These are phyloP conservation scores for Bombus ignitus DNA, from an alignment of 1,140 invertebrate genomes.

Conservation along the genomic window DNA sequence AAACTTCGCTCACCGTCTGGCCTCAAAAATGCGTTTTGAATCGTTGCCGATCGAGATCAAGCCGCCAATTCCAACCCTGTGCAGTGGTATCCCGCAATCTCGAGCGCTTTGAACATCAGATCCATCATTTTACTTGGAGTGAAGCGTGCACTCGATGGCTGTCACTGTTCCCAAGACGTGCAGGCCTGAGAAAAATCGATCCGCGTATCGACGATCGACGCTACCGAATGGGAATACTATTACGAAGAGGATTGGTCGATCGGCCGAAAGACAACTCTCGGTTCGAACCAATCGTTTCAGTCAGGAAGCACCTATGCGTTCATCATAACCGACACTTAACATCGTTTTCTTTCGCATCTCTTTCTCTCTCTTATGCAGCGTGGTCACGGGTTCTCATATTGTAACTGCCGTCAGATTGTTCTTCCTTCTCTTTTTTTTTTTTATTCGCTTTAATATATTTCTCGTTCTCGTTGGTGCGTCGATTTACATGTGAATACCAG, in stretches of 20 bases:
- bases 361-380: background rate
- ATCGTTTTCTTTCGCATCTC: background rate
- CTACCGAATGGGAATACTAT: constrained; percentile 7
- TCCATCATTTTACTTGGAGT: background rate
- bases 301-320: constrained; percentile 36
- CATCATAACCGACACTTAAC: constrained; percentile 46
- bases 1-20: background rate
- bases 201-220: constrained; percentile 36
- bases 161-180: constrained; percentile 21
- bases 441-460: constrained; percentile 19
- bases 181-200: constrained; percentile 34
- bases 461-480: constrained; percentile 58
- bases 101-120: constrained; percentile 20
- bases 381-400: background rate
- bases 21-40: constrained; percentile 3
- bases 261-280: constrained; percentile 14
- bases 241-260: background rate
- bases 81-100: constrained; percentile 4
- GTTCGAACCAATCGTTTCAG: background rate
- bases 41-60: constrained; percentile 13
- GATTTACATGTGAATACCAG: constrained; percentile 80
- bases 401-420: constrained; percentile 1
- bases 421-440: background rate
- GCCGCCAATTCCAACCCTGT: background rate
- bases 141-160: constrained; percentile 25